Percentiles rank a stretch among this genome's conserved stretches.
Conservation (phyloP, 1,140 invertebrate species). For the Coelopa frigida region DNA sequence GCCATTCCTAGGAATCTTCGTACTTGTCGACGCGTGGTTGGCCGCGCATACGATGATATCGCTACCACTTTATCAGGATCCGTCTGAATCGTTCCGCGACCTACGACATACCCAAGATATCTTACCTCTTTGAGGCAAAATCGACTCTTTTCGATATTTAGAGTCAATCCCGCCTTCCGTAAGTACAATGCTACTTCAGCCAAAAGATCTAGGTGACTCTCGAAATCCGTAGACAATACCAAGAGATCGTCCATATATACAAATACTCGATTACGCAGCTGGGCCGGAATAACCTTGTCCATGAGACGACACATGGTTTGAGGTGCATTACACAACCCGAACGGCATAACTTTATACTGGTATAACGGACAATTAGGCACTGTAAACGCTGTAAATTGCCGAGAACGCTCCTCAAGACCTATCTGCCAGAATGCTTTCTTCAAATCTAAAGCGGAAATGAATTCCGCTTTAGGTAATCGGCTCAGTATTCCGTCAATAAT, state of each 20-base stretch:
- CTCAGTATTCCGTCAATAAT: slow-evolving; percentile 33
- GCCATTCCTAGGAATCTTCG: slow-evolving; percentile 45
- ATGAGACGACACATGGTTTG: slow-evolving; percentile 10
- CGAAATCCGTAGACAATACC: slow-evolving; percentile 30
- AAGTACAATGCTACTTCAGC: slow-evolving; percentile 16
- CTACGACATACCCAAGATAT: slow-evolving; percentile 17
- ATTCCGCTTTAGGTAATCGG: slow-evolving; percentile 26
- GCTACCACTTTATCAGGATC: slow-evolving; percentile 25
- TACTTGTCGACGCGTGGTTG: slow-evolving; percentile 31
- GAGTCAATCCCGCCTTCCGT: slow-evolving; percentile 17
- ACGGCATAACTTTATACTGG: slow-evolving; percentile 25
- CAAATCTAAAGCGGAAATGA: slow-evolving; percentile 11
- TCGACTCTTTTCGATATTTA: slow-evolving; percentile 14
- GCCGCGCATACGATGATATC: slow-evolving; percentile 8
- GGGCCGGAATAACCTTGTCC: slow-evolving; percentile 5
- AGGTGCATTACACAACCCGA: slow-evolving; percentile 10
- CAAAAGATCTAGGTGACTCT: slow-evolving; percentile 30
- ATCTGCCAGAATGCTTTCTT: slow-evolving; percentile 23
- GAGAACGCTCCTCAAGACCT: slow-evolving; percentile 10
- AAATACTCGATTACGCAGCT: slow-evolving; percentile 9
- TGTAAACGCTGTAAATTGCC: slow-evolving; percentile 40
- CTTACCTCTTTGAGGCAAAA: slow-evolving; percentile 22
- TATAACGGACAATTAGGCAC: slow-evolving; percentile 24
- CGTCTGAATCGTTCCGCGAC: slow-evolving; percentile 33
- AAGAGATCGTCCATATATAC: slow-evolving; percentile 36